phyloP scores from a whole-genome alignment of 2,113 vertebrate genomes.

The Oncorhynchus mykiss region DNA sequence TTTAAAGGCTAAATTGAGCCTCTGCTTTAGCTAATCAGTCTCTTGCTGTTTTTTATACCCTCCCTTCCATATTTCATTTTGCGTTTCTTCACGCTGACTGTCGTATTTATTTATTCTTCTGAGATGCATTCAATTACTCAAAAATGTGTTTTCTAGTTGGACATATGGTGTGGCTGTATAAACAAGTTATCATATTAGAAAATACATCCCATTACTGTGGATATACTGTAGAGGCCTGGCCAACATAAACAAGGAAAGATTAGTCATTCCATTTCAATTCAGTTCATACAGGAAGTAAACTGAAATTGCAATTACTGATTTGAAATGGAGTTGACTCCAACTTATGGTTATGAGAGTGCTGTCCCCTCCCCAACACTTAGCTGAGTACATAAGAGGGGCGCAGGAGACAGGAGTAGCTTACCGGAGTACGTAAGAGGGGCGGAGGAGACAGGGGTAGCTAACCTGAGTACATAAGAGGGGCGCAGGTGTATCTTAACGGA shows the following conservation, averaged over 20 bases:
- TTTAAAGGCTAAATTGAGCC: not conserved
- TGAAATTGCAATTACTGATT: too few relatives aligned
- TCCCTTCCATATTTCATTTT: not conserved
- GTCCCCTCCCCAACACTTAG: slow-evolving; percentile 62
- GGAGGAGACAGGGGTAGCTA: slow-evolving; percentile 87
- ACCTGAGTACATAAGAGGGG: slow-evolving; percentile 94
- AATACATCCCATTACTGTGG: not conserved
- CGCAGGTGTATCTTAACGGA: slow-evolving; percentile 68
- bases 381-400: slow-evolving; percentile 93
- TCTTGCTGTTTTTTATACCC: not conserved
- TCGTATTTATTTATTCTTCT: not conserved
- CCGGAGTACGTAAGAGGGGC: slow-evolving; percentile 94
- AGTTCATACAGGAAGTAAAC: too few relatives aligned
- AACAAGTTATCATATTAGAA: not conserved
- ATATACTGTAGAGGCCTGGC: too few relatives aligned
- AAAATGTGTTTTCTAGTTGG: not conserved
- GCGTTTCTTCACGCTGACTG: not conserved
- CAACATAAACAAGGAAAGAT: too few relatives aligned
- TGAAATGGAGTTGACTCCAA: too few relatives aligned
- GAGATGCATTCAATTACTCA: not conserved
- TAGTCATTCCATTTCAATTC: too few relatives aligned
- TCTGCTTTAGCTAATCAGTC: not conserved
- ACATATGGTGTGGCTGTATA: not conserved
- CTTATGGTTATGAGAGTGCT: not conserved
- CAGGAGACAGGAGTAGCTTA: slow-evolving; percentile 92